These are phyloP conservation scores for Trematocara zebra DNA, from an alignment of 2,113 vertebrate genomes.

Conservation along the genomic window DNA sequence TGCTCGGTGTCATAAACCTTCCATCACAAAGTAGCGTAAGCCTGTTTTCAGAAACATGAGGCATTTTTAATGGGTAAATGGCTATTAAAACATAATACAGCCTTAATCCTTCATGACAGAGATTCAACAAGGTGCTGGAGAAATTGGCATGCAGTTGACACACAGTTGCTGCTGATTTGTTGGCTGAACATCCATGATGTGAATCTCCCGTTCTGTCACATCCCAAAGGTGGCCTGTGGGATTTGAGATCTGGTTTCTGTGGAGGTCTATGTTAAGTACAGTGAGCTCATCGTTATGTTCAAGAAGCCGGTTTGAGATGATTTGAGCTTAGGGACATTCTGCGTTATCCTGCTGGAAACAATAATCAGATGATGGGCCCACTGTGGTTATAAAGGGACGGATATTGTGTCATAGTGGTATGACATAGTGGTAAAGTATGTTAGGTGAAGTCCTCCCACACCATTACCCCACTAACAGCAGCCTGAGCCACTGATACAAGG, in stretches of 20 bases:
- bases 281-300: background rate
- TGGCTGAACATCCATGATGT: background rate
- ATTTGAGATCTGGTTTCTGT: background rate
- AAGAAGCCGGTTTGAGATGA: background rate
- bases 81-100: background rate
- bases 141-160: background rate
- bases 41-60: background rate
- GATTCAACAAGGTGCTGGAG: background rate
- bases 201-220: background rate
- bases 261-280: background rate
- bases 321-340: fast-evolving
- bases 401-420: background rate
- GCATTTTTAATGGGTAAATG: background rate
- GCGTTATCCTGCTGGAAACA: background rate
- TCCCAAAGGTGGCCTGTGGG: background rate
- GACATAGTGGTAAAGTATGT: too few relatives aligned
- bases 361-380: background rate
- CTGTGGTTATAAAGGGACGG: fast-evolving
- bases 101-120: background rate
- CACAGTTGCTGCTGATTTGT: background rate
- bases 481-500: background rate
- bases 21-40: background rate
- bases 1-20: background rate
- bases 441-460: background rate
- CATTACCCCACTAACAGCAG: background rate